These are phyloP conservation scores for Zootoca vivipara DNA, from an alignment of 2,113 vertebrate species.

Conservation along the genomic window DNA sequence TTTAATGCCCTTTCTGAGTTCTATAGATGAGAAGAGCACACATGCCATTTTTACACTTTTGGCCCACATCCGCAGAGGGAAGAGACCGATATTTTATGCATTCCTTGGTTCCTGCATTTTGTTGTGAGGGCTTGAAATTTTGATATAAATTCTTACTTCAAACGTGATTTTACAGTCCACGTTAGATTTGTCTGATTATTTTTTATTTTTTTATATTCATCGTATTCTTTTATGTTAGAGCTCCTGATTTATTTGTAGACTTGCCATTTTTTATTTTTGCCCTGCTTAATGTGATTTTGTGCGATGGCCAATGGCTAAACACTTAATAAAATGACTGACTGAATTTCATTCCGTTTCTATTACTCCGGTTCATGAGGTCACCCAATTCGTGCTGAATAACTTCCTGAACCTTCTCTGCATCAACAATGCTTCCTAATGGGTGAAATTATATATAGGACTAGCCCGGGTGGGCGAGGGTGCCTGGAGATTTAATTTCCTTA, in stretches of 20 bases:
- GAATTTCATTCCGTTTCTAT: slow-evolving; percentile 20
- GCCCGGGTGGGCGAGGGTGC: neutral
- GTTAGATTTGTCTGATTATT: neutral
- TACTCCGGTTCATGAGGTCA: slow-evolving; percentile 11
- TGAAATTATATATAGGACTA: neutral
- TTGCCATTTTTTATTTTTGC: neutral
- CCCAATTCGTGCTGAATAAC: neutral
- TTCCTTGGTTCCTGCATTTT: neutral
- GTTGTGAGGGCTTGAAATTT: neutral
- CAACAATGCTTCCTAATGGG: neutral
- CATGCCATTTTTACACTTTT: neutral
- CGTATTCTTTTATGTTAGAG: neutral
- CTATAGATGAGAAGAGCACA: neutral
- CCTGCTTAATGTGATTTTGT: neutral
- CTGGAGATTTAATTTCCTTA: slow-evolving; percentile 1
- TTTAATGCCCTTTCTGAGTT: neutral
- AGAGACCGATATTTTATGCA: neutral
- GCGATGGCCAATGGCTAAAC: slow-evolving; percentile 7
- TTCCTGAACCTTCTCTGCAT: neutral
- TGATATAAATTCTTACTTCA: neutral
- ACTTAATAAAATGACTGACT: slow-evolving; percentile 24
- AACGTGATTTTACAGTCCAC: neutral
- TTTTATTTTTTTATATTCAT: neutral
- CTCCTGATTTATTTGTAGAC: neutral
- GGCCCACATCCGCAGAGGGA: neutral